Base-by-base conservation (phyloP, 2,888 invertebrate species). In the Steinernema scapterisci region DNA sequence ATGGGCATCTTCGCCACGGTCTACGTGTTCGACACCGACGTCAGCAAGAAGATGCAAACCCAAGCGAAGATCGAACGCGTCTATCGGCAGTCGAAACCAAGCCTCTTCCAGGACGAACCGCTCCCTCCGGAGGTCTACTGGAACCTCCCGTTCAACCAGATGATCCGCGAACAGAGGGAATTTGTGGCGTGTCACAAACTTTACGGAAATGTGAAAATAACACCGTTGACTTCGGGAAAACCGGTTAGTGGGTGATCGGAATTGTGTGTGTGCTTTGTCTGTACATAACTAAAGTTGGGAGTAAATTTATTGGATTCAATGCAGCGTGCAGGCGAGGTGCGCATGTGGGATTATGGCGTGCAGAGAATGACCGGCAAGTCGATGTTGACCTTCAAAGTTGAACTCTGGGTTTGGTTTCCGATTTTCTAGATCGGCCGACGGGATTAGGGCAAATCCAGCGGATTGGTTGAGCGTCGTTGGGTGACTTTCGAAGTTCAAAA, bases 171-270 rank as follows among this genome's bases (percentile, higher is more conserved):
- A 54, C 84, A 86, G 51, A 80, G 80, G 19, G 76, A 52, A 11
- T 86, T 84, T 71, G 83, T 86, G n/a, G 86, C 84, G 1, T 86
- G 86, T 71, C 86, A 86, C 70, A 86, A 85, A 76, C 86, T 86
- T 44, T 86, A 83, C 71, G 86, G 86, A 77, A 86, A 86, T 77
- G 74, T 86, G 54, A 82, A 85, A 70, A 81, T 86, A 63, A 63
- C 63, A 6, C 27, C 63, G 31, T 16, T 63, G 38, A 19, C 38
- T 25, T 63, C 63, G 63, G 63, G 63, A 16, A 63, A 63, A 63
- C 63, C 63, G 63, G 63, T 63, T 63, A 63, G 31, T n/a, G 21
- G n/a, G 19, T 19, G 2, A 19, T 19, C 21, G 63, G 63, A 31
- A 63, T 38, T 16, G 31, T 63, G 23, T 31, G 19, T 63, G 63